Conservation (phyloP, 2,113 vertebrate species). For the Halcyon malimbica region DNA sequence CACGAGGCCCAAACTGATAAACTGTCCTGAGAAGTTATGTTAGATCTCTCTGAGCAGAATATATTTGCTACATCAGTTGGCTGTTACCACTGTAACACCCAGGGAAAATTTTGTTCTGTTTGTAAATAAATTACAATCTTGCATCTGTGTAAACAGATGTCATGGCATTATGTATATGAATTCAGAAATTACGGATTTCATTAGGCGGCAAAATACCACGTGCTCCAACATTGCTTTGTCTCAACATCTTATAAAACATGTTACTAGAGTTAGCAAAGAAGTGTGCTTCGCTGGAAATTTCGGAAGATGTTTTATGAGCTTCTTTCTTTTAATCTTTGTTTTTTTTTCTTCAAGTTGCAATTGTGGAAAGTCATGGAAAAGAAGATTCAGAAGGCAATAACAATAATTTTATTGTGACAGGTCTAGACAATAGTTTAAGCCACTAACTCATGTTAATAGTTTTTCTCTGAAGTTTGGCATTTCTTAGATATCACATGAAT, state of each 20-base stretch:
- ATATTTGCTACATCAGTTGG: not conserved
- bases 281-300: not conserved
- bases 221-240: not conserved
- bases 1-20: not conserved
- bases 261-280: not conserved
- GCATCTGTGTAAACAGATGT: not conserved
- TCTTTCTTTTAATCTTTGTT: not conserved
- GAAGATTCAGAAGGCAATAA: not conserved
- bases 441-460: not conserved
- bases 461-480: conserved; percentile 29
- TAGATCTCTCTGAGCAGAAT: not conserved
- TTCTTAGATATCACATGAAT: not conserved
- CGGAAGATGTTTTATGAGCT: not conserved
- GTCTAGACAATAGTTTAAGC: not conserved
- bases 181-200: not conserved
- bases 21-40: not conserved
- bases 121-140: not conserved
- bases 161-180: not conserved
- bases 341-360: not conserved
- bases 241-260: not conserved
- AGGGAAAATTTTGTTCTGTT: not conserved
- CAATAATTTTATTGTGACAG: not conserved
- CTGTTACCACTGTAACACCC: not conserved
- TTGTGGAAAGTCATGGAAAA: not conserved
- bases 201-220: not conserved